Base-by-base conservation (phyloP, 2,797 vertebrate genomes). In the Sardinella longiceps region DNA sequence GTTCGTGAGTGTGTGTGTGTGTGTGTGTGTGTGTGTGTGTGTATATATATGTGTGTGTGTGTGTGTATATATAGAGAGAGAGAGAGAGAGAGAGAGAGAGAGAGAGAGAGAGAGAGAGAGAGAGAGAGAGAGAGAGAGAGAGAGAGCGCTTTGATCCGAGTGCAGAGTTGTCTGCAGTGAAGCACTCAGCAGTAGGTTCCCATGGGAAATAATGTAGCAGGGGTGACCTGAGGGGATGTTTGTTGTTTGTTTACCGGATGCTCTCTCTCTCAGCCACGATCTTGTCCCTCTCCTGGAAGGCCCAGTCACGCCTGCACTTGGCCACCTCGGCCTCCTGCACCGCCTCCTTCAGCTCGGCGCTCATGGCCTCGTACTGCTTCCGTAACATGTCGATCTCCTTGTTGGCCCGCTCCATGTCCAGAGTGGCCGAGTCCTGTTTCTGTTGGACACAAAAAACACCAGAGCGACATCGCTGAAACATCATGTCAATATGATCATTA, bases 211-310 rank as follows among this genome's bases (percentile, higher is more conserved):
- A n/a, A 2, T 2, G 70, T 23, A 20, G 9, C 23, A 1, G 56
- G 10, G 56, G 56, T 25, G n/a, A 58, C 56, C 56, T 56, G 53
- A 23, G 18, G 7, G 23, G 0, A 85, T 18, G n/a, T n/a, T n/a
- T n/a, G n/a, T n/a, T n/a, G n/a, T n/a, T n/a, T n/a, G 12, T 7
- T 30, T 93, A 98, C 98, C 98, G 94, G 90, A 99, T 99, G 89
- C 98, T 99, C 91, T 99, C 98, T 87, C 98, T 95, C 93, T 99
- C 98, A 0, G 98, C 98, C 91, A 99, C 98, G 5, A 99, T 99
- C 92, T 99, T 99, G 94, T 99, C 98, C 80, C 98, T 94, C 91
- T 99, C 98, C 90, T 99, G 98, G 89, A 99, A 99, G 86, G 98
- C 98, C 98, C 98, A 99, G 90, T 99, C 98, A 86, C 98, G 93